These are phyloP conservation scores for Alauda arvensis DNA, from an alignment of 2,797 vertebrate genomes.

Conservation along the genomic window DNA sequence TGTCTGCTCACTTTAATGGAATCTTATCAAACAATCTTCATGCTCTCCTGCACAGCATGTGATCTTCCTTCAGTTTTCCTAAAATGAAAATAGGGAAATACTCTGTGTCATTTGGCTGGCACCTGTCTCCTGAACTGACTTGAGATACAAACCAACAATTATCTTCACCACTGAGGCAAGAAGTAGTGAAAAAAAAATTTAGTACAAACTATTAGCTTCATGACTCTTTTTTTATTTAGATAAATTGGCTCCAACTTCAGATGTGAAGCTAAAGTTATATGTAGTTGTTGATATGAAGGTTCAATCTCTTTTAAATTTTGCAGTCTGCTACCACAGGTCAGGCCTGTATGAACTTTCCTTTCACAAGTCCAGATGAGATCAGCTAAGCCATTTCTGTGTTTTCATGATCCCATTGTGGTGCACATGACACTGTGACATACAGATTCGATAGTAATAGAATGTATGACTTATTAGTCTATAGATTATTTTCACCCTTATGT, in stretches of 20 bases:
- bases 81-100: conserved; percentile 14
- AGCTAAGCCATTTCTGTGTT: background rate
- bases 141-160: background rate
- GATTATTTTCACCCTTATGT: background rate
- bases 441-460: background rate
- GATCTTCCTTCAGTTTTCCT: background rate
- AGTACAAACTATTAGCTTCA: conserved; percentile 1
- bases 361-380: background rate
- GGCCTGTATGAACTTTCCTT: background rate
- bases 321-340: background rate
- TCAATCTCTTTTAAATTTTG: background rate
- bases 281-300: background rate
- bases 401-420: background rate
- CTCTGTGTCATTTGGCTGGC: background rate
- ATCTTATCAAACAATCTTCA: conserved; percentile 36
- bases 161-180: background rate
- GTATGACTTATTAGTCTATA: background rate
- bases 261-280: background rate
- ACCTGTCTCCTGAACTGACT: background rate
- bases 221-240: background rate
- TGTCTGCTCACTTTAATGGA: conserved; percentile 33
- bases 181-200: background rate
- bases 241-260: background rate
- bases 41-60: background rate
- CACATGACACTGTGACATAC: background rate